A percentile compares a stretch with the other conserved stretches of the same genome.
Conservation (phyloP, 2,113 vertebrate species). For the Oxyura jamaicensis region DNA sequence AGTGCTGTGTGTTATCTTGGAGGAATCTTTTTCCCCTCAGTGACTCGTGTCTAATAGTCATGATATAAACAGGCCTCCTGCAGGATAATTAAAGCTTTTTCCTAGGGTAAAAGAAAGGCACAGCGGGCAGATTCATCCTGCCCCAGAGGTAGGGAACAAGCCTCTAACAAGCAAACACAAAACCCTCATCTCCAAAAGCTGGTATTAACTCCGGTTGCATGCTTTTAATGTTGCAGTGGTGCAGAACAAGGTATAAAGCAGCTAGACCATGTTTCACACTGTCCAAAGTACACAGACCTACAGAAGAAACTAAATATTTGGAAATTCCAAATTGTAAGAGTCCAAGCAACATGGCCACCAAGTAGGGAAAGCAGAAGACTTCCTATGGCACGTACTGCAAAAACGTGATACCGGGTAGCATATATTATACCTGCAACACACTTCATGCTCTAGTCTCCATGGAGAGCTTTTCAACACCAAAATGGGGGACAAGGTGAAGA, state of each 20-base stretch:
- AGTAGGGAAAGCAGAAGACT: neutral
- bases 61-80: neutral
- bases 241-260: neutral
- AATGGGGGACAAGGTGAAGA: conserved; percentile 13
- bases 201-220: neutral
- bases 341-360: neutral
- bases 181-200: neutral
- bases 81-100: neutral
- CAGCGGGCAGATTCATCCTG: neutral
- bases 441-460: neutral
- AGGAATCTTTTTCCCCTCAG: neutral
- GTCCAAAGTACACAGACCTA: neutral
- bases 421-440: neutral
- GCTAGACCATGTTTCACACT: neutral
- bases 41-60: neutral
- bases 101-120: neutral
- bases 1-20: neutral
- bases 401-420: neutral
- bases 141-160: neutral
- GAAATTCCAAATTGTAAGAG: neutral
- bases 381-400: neutral
- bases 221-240: neutral
- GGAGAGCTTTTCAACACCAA: conserved; percentile 29
- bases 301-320: conserved; percentile 11
- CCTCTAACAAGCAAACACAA: neutral